Evolutionary conservation across 1,140 invertebrate genomes (phyloP).

Genomic region (Meteorus sp.): DNA sequence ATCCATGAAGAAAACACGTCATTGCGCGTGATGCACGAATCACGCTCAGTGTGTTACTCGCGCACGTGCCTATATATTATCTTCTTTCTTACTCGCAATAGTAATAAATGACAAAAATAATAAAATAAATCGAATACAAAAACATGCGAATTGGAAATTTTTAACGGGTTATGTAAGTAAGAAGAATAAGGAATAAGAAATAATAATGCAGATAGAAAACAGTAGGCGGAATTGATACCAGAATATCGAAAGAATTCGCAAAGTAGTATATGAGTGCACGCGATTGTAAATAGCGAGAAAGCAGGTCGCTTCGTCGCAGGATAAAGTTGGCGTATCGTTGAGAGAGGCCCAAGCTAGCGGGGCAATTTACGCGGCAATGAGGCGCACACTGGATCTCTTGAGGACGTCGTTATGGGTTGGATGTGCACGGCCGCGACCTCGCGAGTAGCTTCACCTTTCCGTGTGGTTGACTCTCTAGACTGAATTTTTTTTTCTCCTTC

Average conservation of each 20-base stretch:
- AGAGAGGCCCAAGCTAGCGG: not conserved
- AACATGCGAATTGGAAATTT: not conserved
- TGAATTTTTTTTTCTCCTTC: not conserved
- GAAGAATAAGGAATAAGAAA: not conserved
- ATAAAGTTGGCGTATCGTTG: not conserved
- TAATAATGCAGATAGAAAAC: not conserved
- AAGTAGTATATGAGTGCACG: constrained; percentile 15
- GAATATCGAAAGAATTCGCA: constrained; percentile 19
- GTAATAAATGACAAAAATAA: not conserved
- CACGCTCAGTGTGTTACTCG: constrained; percentile 9
- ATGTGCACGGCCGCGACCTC: constrained; percentile 48
- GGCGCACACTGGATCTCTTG: constrained; percentile 37
- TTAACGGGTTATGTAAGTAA: too few relatives aligned
- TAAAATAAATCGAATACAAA: not conserved
- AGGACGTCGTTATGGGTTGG: constrained; percentile 46
- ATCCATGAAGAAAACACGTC: constrained; percentile 14
- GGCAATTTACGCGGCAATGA: constrained; percentile 49
- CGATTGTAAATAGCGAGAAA: constrained; percentile 37
- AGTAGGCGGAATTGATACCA: too few relatives aligned
- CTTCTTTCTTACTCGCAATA: constrained; percentile 6
- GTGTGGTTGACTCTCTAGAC: constrained; percentile 17
- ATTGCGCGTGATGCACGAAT: constrained; percentile 28
- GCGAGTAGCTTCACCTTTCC: constrained; percentile 43
- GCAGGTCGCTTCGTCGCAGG: constrained; percentile 38
- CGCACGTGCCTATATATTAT: constrained; percentile 19